Base-by-base conservation (phyloP, 2,888 invertebrate species). In the Selenia dentaria region DNA sequence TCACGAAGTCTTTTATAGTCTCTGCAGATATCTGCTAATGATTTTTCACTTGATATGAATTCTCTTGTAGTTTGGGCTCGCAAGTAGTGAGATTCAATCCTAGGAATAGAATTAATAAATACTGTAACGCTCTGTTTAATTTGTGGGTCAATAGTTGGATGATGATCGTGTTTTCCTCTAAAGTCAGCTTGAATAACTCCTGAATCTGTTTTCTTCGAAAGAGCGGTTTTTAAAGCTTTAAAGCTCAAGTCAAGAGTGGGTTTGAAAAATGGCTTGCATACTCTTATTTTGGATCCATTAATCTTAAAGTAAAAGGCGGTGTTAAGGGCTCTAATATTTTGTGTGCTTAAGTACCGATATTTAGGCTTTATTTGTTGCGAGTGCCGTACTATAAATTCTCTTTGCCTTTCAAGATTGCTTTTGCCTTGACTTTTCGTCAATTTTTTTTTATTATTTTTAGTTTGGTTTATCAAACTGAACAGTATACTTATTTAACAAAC, bases 91-190 rank as follows among this genome's bases (percentile, higher is more conserved):
- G 28, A 40, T 4, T 31, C 31, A 13, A 44, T 33, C 9, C 36
- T 13, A 1, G 44, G 37, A 18, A 18, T 18, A 18, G 18, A 18
- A 1, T 18, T 18, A 1, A 18, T 18, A 2, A 18, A 18, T 5
- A 5, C 2, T 18, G 18, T 18, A 18, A 1, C 18, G 18, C 2
- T 18, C 1, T 18, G 1, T 18, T 18, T 2, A 1, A 18, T 18
- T 16, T 18, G 18, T 18, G 18, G 18, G 1, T 18, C 18, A 18
- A 18, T 18, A 65, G 74, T 41, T 52, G 68, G 54, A 55, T 56
- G 18, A 18, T 18, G 18, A 1, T 18, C 18, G 2, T 18, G 18
- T 18, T 18, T 18, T 44, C 18, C 18, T 27, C 40, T 43, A 12
- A 43, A 43, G 1, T 37, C 28, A 5, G 24, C 13, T 3, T 14